A percentile compares a stretch with the other conserved stretches of the same genome.
phyloP scores from a whole-genome alignment of 2,797 vertebrate genomes.

The Gallirallus australis region DNA sequence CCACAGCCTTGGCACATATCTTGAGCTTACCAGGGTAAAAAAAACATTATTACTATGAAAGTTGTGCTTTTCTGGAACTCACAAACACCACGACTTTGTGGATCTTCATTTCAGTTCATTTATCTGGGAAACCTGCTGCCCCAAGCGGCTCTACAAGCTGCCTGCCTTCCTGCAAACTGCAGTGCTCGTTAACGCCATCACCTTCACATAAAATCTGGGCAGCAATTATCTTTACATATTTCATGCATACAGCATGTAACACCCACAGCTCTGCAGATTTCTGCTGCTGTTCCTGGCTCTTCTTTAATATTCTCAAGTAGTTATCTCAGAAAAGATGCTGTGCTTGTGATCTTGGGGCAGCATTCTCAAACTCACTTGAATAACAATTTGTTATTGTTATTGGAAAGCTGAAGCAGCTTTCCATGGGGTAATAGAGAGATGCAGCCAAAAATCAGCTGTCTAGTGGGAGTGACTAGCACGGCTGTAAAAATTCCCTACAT shows the following conservation, averaged over 20 bases:
- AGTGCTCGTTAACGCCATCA: not conserved
- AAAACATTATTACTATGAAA: not conserved
- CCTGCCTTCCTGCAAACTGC: not conserved
- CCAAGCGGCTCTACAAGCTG: not conserved
- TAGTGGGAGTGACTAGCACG: not conserved
- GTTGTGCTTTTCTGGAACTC: not conserved
- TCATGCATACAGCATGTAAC: rapidly evolving
- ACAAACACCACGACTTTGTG: rapidly evolving
- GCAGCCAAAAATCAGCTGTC: not conserved
- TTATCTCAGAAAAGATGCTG: not conserved
- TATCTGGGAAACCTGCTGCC: not conserved
- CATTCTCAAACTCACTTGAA: not conserved
- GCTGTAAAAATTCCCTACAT: not conserved
- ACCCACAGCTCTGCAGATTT: not conserved
- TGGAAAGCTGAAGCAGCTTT: not conserved
- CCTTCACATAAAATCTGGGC: not conserved
- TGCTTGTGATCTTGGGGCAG: not conserved
- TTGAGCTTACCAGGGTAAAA: not conserved
- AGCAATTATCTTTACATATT: not conserved
- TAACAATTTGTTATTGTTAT: not conserved
- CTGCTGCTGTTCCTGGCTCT: not conserved
- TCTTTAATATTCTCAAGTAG: not conserved
- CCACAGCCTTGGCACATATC: not conserved
- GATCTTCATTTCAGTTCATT: not conserved
- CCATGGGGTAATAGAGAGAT: not conserved